Percentiles rank a stretch among this genome's conserved stretches.
Evolutionary conservation across 2,113 vertebrate genomes (phyloP).

Genomic region (Halcyon senegalensis): DNA sequence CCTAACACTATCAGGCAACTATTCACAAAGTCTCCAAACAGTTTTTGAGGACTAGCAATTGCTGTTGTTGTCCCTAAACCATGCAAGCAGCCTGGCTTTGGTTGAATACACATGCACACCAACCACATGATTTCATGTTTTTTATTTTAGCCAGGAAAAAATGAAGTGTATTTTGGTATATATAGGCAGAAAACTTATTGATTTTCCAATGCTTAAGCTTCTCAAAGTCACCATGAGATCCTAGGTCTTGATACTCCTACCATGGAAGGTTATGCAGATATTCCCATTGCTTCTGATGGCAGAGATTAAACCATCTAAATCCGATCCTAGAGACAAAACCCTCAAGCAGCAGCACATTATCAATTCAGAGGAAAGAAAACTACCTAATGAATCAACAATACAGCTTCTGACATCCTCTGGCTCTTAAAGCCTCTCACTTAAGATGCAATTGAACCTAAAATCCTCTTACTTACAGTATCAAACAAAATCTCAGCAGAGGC

Average conservation of each 20-base stretch:
- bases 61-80: neutral
- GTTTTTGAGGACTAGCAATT: neutral
- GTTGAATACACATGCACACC: neutral
- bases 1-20: neutral
- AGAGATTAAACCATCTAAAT: neutral
- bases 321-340: neutral
- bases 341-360: neutral
- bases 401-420: neutral
- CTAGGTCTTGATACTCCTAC: neutral
- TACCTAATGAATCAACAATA: neutral
- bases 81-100: neutral
- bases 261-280: neutral
- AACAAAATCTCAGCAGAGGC: neutral
- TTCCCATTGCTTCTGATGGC: neutral
- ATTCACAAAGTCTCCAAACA: neutral
- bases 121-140: rapidly evolving
- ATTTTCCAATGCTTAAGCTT: neutral
- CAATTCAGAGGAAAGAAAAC: neutral
- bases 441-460: neutral
- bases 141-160: neutral
- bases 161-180: neutral
- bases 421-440: neutral
- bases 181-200: neutral
- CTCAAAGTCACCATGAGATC: neutral
- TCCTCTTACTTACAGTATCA: neutral